These are phyloP conservation scores for Apis laboriosa DNA, from an alignment of 1,140 invertebrate species.

Conservation along the genomic window DNA sequence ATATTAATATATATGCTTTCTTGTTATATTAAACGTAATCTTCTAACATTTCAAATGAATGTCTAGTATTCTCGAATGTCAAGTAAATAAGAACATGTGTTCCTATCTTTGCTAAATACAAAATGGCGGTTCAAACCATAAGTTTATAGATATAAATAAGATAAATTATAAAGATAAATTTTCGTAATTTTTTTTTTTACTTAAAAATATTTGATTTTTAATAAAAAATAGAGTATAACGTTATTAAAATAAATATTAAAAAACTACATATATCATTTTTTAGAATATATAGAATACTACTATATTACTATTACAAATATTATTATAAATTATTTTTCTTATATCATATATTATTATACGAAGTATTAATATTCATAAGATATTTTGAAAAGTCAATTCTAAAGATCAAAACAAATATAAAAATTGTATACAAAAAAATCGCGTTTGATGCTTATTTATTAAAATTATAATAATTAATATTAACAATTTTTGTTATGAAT, in stretches of 20 bases:
- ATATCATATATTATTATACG: neutral
- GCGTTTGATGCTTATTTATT: neutral
- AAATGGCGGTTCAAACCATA: conserved; percentile 11
- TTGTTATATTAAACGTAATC: conserved; percentile 1
- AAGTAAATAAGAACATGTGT: neutral
- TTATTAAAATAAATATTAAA: too few species aligned
- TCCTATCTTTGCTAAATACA: neutral
- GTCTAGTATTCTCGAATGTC: neutral
- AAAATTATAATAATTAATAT: conserved; percentile 2
- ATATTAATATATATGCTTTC: neutral
- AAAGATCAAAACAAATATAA: neutral
- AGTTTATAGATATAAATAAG: neutral
- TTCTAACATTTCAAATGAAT: neutral
- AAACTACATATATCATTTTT: neutral
- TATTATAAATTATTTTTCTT: too few species aligned
- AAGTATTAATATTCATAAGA: too few species aligned
- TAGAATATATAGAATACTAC: neutral
- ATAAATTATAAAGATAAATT: neutral
- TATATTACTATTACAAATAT: neutral
- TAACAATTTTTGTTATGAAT: conserved; percentile 1
- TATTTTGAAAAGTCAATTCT: too few species aligned
- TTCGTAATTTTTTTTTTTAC: neutral
- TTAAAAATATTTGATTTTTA: neutral
- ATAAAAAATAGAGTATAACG: neutral
- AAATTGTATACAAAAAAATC: too few species aligned